These are phyloP conservation scores for Drosophila carrolli DNA, from an alignment of 1,140 invertebrate genomes.

Conservation along the genomic window DNA sequence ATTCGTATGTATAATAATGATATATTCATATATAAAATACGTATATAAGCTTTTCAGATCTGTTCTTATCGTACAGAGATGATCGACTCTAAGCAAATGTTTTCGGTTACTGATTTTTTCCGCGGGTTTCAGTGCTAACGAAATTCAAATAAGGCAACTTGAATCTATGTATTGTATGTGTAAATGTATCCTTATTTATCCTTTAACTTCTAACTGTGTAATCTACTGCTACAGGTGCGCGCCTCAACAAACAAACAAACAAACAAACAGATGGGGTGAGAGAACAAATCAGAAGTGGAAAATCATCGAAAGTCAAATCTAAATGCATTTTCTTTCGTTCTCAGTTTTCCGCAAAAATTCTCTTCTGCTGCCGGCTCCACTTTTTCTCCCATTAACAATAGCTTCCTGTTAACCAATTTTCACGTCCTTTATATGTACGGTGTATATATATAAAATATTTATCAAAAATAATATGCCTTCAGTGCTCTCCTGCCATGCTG, in stretches of 20 bases:
- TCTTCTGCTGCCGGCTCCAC: conserved; percentile 18
- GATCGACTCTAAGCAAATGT: conserved; percentile 56
- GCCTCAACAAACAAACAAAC: conserved; percentile 53
- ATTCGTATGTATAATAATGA: conserved; percentile 56
- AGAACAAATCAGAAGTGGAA: conserved; percentile 21
- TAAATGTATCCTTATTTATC: conserved; percentile 42
- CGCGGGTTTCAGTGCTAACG: conserved; percentile 65
- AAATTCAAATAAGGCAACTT: conserved; percentile 83
- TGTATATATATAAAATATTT: conserved; percentile 70
- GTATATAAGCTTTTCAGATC: conserved; percentile 53
- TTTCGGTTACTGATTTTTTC: conserved; percentile 19
- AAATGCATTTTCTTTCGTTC: conserved; percentile 62
- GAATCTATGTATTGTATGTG: conserved; percentile 73
- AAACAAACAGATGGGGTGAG: conserved; percentile 15
- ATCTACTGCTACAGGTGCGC: conserved; percentile 48
- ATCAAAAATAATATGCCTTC: conserved; percentile 79
- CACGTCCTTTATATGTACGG: conserved; percentile 17
- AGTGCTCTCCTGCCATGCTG: conserved; percentile 37
- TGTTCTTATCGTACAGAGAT: conserved; percentile 39
- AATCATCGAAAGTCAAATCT: conserved; percentile 45
- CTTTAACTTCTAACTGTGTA: conserved; percentile 18
- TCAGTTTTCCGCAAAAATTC: conserved; percentile 28
- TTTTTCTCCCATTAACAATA: conserved; percentile 45
- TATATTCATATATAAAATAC: conserved; percentile 82
- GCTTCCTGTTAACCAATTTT: conserved; percentile 15